phyloP scores from a whole-genome alignment of 2,888 invertebrate genomes.

The Phasia obesa region DNA sequence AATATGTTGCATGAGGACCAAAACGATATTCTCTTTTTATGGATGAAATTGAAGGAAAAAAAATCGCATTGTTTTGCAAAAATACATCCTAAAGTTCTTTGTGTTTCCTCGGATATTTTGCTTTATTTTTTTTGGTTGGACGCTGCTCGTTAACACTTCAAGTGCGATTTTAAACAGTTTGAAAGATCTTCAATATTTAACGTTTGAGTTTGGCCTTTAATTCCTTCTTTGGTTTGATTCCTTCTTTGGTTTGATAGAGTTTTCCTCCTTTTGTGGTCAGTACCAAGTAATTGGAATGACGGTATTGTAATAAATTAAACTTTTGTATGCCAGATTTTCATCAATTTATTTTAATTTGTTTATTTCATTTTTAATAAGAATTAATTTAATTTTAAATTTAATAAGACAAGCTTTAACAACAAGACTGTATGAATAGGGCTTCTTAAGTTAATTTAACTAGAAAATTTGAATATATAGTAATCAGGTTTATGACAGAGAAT shows the following conservation, averaged over 20 bases:
- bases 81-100: conserved; percentile 54
- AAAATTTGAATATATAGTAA: too few species aligned
- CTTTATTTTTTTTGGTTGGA: conserved; percentile 24
- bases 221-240: conserved; percentile 8
- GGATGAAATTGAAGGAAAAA: conserved; percentile 23
- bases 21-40: conserved; percentile 29
- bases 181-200: conserved; percentile 35
- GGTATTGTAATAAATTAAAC: conserved; percentile 58
- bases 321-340: conserved; percentile 48
- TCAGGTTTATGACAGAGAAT: too few species aligned
- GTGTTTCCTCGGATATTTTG: neutral
- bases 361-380: conserved; percentile 49
- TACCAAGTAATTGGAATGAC: conserved; percentile 13
- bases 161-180: conserved; percentile 70
- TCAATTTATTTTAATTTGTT: conserved; percentile 50
- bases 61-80: conserved; percentile 55
- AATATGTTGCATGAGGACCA: conserved; percentile 51
- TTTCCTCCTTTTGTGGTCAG: neutral
- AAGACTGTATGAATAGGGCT: too few species aligned
- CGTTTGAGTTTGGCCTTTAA: conserved; percentile 1
- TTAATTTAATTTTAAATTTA: neutral
- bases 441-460: too few species aligned
- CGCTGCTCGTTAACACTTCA: conserved; percentile 69
- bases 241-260: neutral
- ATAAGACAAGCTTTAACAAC: too few species aligned